These are phyloP conservation scores for Urophycis tenuis DNA, from an alignment of 2,797 vertebrate species.

Conservation along the genomic window DNA sequence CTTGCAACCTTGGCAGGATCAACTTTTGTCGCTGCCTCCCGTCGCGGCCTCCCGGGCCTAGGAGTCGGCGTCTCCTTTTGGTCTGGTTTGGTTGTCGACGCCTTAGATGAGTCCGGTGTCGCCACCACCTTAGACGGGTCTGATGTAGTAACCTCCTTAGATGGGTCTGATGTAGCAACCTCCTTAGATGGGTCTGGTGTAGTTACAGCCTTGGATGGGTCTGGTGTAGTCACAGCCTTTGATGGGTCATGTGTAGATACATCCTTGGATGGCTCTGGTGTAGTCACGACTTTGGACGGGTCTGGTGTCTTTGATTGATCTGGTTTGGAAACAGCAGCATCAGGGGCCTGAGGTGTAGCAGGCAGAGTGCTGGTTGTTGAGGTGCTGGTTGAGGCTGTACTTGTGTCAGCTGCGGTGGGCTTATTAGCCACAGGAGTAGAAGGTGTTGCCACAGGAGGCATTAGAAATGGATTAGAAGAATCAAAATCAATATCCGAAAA, in stretches of 20 bases:
- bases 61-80: not conserved
- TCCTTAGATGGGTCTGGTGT: not conserved
- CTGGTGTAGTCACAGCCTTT: not conserved
- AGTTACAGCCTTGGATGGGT: not conserved
- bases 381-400: slow-evolving; percentile 7
- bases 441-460: slow-evolving; percentile 18
- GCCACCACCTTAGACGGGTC: not conserved
- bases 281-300: not conserved
- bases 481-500: slow-evolving; percentile 64
- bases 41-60: slow-evolving; percentile 16
- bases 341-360: slow-evolving; percentile 4
- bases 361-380: not conserved
- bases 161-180: not conserved
- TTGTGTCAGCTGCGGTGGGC: slow-evolving; percentile 24
- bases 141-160: not conserved
- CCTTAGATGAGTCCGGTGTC: not conserved
- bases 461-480: slow-evolving; percentile 30
- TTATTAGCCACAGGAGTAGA: not conserved
- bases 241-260: not conserved
- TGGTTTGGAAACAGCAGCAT: slow-evolving; percentile 1
- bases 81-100: not conserved
- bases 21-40: slow-evolving; percentile 38
- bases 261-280: not conserved
- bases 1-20: slow-evolving; percentile 35
- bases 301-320: slow-evolving; percentile 4